Evolutionary conservation across 2,113 vertebrate species (phyloP), one percentile per base, ranked within the genome.

Genomic region (Serinus canaria): DNA sequence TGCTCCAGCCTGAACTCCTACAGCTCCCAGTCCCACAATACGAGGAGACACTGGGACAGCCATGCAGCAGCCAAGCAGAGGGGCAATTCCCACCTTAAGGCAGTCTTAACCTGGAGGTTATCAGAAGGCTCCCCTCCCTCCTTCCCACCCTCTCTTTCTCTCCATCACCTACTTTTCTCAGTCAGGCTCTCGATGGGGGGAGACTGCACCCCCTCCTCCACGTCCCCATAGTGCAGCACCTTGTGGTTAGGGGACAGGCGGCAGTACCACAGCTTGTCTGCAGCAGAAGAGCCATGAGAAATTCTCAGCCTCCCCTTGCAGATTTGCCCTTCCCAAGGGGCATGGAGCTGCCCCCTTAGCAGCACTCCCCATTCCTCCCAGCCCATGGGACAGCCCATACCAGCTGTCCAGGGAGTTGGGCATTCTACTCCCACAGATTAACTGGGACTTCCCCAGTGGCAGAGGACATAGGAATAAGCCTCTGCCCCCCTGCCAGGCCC

Each of bases 191-290:
- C 99, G 1, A 99, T 98, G 33, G 98, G 94, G 3, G 98, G 99
- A 5, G 76, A 98, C 7, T 97, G 94, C 1, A 85, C 68, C 12
- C 98, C 98, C 31, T 99, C 99, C 31, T 99, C 99, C 89, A 99
- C 97, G 0, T 99, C 99, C 20, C 99, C 99, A 1, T 99, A 99
- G 97, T 99, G 99, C 86, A 99, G 98, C 89, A 99, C 98, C 96
- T 99, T 99, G 97, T 99, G 99, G 96, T 99, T 99, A 62, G 99
- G 99, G 1, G 99, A 99, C 83, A 99, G 95, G 62, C 99, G 99
- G 83, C 99, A 99, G 97, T 99, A 99, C 99, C 99, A 99, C 86
- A 99, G 97, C 92, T 99, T 99, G 96, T 99, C 99, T 99, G 93
- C 52, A 83, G 73, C 50, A 82, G 62, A 78, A 60, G 23, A 67